Evolutionary conservation across 2,888 invertebrate species (phyloP), one percentile per base, ranked within the genome.

Genomic region (Cataglyphis altisquamis): DNA sequence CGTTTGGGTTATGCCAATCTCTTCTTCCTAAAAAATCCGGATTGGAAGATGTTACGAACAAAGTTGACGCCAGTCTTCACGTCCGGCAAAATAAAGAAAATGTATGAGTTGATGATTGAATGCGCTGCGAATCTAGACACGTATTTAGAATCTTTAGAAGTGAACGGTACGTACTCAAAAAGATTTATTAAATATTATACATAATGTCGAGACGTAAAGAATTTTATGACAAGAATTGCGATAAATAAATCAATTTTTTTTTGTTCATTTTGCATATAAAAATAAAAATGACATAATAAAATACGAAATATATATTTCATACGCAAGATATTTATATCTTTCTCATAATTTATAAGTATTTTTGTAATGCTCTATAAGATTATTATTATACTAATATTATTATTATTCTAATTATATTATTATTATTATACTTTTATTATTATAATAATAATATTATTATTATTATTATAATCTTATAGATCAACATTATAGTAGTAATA

Each of bases 51-150:
- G 9, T 88, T 95, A 0, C 92, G 96, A 36, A 67, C 92, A 0
- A 95, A 95, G 84, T 81, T 96, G 8, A 94, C 96, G 0, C 95
- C 96, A 0, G 92, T 95, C 0, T 96, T 95, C 85, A 95, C 95
- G 0, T 88, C 92, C 6, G 91, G 92, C 0, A 93, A 90, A 62
- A 45, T 94, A 18, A 94, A 93, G 67, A 91, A 88, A 21, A 93
- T 93, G 92, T 92, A 93, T 45, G 84, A 92, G 0, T 45, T 92
- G 45, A 93, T 93, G 93, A 3, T 87, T 25, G 81, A 89, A 3
- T 89, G 93, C 10, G 87, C 87, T 5, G 45, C 87, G 0, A 91
- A 94, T 81, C 85, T 94, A 0, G 87, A 86, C 0, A 78, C 78
- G 0, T 57, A 91, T 73, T 70, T 94, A 2, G 81, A 91, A 0